Conservation (phyloP, 1,140 invertebrate species). For the Samia ricini region DNA sequence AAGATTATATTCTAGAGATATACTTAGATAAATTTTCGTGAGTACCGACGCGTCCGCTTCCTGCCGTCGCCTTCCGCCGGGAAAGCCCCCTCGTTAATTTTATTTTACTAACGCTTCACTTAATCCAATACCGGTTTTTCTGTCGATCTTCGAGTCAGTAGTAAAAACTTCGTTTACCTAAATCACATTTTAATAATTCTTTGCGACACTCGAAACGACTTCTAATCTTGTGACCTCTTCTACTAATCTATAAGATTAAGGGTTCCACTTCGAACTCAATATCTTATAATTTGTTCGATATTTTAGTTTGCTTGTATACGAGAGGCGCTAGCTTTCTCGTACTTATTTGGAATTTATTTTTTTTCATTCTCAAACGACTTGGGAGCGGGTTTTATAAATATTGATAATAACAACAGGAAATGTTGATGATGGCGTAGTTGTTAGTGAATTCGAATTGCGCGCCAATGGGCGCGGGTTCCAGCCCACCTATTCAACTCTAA, state of each 20-base stretch:
- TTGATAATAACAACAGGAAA: too few relatives aligned
- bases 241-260: too few relatives aligned
- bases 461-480: too few relatives aligned
- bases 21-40: constrained; percentile 44
- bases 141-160: constrained; percentile 16
- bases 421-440: too few relatives aligned
- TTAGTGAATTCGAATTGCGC: too few relatives aligned
- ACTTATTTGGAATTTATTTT: too few relatives aligned
- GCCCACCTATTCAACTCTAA: too few relatives aligned
- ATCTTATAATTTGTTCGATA: neutral
- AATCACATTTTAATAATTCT: constrained; percentile 4
- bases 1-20: constrained; percentile 57
- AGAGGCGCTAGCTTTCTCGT: too few relatives aligned
- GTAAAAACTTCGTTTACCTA: constrained; percentile 8
- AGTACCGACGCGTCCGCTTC: constrained; percentile 49
- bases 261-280: too few relatives aligned
- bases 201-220: neutral
- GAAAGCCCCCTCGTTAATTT: constrained; percentile 60
- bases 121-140: constrained; percentile 51
- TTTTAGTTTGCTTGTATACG: neutral
- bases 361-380: too few relatives aligned
- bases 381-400: too few relatives aligned
- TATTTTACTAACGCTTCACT: constrained; percentile 57
- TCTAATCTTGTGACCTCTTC: neutral
- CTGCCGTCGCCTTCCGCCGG: constrained; percentile 51